phyloP scores from a whole-genome alignment of 2,113 vertebrate genomes.

The Synchiropus splendidus region DNA sequence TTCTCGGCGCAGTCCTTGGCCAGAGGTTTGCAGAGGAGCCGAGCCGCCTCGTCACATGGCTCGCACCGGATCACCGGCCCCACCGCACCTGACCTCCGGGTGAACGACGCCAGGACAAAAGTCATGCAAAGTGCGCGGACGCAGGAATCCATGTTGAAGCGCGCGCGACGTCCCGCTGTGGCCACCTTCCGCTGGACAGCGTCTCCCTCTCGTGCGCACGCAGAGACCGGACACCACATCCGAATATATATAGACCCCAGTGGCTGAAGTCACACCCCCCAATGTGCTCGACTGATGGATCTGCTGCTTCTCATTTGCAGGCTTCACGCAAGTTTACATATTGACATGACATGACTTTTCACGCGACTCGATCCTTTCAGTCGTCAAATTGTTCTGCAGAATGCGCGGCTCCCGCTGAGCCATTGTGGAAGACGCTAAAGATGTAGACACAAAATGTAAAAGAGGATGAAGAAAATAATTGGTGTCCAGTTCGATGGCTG shows the following conservation, averaged over 20 bases:
- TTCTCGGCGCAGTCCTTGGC: slow-evolving; percentile 71
- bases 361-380: too few species aligned
- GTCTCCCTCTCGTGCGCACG: slow-evolving; percentile 56
- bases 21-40: slow-evolving; percentile 74
- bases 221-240: slow-evolving; percentile 46
- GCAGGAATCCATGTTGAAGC: slow-evolving; percentile 61
- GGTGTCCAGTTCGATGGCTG: too few species aligned
- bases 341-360: too few species aligned
- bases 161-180: slow-evolving; percentile 11
- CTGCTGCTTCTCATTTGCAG: too few species aligned
- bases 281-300: slow-evolving; percentile 43
- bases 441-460: too few species aligned
- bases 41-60: slow-evolving; percentile 74
- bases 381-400: too few species aligned
- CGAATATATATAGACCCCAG: slow-evolving; percentile 75
- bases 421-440: too few species aligned
- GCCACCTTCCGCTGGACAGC: slow-evolving; percentile 27
- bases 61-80: slow-evolving; percentile 83
- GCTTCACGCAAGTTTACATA: too few species aligned
- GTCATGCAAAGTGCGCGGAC: slow-evolving; percentile 63
- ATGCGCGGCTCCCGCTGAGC: too few species aligned
- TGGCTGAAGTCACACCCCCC: slow-evolving; percentile 79
- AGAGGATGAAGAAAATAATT: too few species aligned
- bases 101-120: slow-evolving; percentile 56
- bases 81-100: slow-evolving; percentile 52